Evolutionary conservation across 2,113 vertebrate genomes (phyloP).

Genomic region (Empidonax alnorum): DNA sequence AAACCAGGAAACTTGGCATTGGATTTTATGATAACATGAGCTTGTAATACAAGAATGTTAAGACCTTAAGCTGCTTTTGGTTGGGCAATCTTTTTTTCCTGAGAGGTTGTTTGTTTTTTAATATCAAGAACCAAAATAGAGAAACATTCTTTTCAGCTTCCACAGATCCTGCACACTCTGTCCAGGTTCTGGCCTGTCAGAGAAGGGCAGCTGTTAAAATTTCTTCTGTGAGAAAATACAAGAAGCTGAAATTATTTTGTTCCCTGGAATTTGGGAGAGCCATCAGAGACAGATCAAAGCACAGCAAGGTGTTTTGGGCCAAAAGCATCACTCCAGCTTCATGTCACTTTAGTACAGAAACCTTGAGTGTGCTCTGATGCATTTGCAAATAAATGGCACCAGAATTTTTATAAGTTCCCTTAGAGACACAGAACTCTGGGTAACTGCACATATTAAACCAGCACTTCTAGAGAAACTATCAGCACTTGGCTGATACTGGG

Average conservation of each 20-base stretch:
- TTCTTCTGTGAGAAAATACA: neutral
- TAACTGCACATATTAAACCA: neutral
- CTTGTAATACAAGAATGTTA: constrained; percentile 68
- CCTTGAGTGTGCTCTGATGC: neutral
- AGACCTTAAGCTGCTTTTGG: constrained; percentile 64
- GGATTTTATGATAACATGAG: constrained; percentile 50
- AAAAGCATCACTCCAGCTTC: neutral
- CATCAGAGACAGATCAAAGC: neutral
- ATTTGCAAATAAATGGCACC: neutral
- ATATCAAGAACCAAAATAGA: constrained; percentile 10
- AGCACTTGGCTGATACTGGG: neutral
- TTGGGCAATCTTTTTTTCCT: constrained; percentile 2
- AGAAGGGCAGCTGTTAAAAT: neutral
- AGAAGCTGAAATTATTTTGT: neutral
- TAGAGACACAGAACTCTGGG: neutral
- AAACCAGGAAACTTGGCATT: constrained; percentile 24
- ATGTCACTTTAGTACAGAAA: neutral
- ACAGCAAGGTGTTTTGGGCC: neutral
- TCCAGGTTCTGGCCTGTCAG: neutral
- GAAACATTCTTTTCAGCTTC: constrained; percentile 15
- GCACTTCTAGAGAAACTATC: neutral
- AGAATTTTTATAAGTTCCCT: neutral
- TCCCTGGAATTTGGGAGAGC: neutral
- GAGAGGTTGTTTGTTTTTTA: constrained; percentile 15
- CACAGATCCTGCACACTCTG: neutral